phyloP scores from a whole-genome alignment of 1,140 invertebrate genomes.

The Drosophila repleta region DNA sequence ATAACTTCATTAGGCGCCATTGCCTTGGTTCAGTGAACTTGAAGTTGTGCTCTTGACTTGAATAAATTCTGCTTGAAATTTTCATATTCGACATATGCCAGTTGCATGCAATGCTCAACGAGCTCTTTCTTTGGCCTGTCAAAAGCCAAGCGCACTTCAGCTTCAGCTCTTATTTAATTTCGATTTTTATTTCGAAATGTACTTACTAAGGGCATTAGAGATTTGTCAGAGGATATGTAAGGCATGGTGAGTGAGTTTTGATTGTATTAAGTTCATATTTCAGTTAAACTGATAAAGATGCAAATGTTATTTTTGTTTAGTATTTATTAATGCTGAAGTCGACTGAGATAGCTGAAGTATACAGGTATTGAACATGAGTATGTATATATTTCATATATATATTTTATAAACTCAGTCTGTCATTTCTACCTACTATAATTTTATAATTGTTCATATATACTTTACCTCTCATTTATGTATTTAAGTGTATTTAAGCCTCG shows the following conservation, averaged over 20 bases:
- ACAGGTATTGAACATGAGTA: too few species aligned
- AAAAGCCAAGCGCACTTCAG: constrained; percentile 40
- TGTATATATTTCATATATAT: too few species aligned
- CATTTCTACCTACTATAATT: too few species aligned
- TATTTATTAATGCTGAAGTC: too few species aligned
- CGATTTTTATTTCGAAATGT: constrained; percentile 16
- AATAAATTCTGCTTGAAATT: not conserved
- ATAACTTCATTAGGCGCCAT: constrained; percentile 66
- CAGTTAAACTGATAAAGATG: too few species aligned
- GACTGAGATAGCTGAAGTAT: not conserved
- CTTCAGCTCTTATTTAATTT: constrained; percentile 69
- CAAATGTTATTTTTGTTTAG: too few species aligned
- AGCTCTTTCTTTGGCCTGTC: constrained; percentile 35
- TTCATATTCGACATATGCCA: constrained; percentile 27
- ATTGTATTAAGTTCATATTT: not conserved
- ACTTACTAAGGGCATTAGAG: not conserved
- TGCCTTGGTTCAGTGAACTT: constrained; percentile 49
- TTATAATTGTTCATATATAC: not conserved
- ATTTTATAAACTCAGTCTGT: too few species aligned
- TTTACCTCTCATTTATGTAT: not conserved
- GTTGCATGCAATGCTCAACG: constrained; percentile 3
- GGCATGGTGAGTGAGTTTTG: not conserved
- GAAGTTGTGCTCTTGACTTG: not conserved
- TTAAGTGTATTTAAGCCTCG: not conserved
- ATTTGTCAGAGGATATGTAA: not conserved